Evolutionary conservation across 2,797 vertebrate genomes (phyloP).

Genomic region (Sciurus carolinensis): DNA sequence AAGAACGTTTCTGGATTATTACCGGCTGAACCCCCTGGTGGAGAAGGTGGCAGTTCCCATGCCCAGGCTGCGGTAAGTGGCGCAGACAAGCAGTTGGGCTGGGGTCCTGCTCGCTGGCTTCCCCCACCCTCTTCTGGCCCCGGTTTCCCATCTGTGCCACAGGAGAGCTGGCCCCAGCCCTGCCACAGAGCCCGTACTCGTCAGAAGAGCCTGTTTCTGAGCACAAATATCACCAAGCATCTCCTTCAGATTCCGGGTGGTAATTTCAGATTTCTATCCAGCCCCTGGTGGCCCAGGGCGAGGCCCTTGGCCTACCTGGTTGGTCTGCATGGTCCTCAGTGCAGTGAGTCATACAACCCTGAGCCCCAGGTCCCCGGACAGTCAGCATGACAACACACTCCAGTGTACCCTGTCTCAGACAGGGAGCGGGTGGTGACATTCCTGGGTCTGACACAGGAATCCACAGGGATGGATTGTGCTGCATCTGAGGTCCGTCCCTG

Average conservation of each 20-base stretch:
- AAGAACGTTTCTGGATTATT: slow-evolving; percentile 98
- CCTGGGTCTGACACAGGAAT: background rate
- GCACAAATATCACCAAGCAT: background rate
- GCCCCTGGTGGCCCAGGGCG: too few relatives aligned
- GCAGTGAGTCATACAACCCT: background rate
- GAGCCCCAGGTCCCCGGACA: background rate
- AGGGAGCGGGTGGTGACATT: background rate
- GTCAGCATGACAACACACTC: background rate
- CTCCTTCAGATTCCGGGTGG: background rate
- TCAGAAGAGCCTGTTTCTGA: background rate
- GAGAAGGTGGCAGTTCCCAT: slow-evolving; percentile 89
- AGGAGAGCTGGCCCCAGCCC: background rate
- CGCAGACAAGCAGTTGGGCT: background rate
- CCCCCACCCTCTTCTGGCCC: background rate
- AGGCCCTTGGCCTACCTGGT: background rate
- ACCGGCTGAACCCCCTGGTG: slow-evolving; percentile 93
- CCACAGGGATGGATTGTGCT: background rate
- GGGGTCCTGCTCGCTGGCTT: background rate
- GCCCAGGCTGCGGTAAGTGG: slow-evolving; percentile 88
- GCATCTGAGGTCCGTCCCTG: background rate
- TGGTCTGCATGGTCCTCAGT: background rate
- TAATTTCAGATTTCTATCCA: background rate
- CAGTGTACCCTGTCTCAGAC: background rate
- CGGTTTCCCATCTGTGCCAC: slow-evolving; percentile 2
- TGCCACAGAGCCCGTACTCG: background rate